These are phyloP conservation scores for Zenarchopterus dispar DNA, from an alignment of 2,797 vertebrate genomes.

Conservation along the genomic window DNA sequence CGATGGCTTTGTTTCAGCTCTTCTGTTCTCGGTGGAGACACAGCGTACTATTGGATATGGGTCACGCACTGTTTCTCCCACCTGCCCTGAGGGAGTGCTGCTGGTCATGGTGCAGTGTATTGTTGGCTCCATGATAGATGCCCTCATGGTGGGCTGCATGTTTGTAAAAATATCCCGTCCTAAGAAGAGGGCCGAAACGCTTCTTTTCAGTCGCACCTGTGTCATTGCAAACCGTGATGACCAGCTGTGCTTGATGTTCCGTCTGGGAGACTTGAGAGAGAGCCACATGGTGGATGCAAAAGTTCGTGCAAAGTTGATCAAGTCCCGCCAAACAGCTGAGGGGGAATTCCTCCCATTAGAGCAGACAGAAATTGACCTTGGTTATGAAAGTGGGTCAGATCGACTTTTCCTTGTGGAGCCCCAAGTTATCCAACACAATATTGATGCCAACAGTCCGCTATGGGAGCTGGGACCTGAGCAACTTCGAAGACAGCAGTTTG, in stretches of 20 bases:
- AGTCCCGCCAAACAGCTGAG: constrained; percentile 67
- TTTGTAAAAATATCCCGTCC: constrained; percentile 57
- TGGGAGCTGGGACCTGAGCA: constrained; percentile 65
- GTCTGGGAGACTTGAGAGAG: constrained; percentile 43
- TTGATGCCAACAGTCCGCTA: constrained; percentile 64
- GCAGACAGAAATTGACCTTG: constrained; percentile 68
- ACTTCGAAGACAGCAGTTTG: constrained; percentile 67
- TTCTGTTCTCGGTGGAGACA: constrained; percentile 53
- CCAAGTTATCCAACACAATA: constrained; percentile 68
- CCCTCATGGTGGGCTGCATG: constrained; percentile 55
- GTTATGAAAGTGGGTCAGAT: constrained; percentile 68
- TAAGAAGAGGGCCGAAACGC: constrained; percentile 47
- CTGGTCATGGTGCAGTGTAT: constrained; percentile 55
- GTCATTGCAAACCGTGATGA: constrained; percentile 46
- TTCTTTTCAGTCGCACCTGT: constrained; percentile 49
- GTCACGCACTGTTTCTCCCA: constrained; percentile 33
- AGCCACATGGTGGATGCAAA: constrained; percentile 53
- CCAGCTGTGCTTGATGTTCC: constrained; percentile 47
- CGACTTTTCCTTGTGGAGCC: constrained; percentile 71
- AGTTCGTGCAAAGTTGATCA: constrained; percentile 44
- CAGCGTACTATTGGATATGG: constrained; percentile 56
- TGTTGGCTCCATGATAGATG: constrained; percentile 54
- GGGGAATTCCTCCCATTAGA: constrained; percentile 69
- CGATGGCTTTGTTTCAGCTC: constrained; percentile 46
- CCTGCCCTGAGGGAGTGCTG: constrained; percentile 39